phyloP scores from a whole-genome alignment of 2,888 invertebrate genomes.

The Sclerodermus sp. region DNA sequence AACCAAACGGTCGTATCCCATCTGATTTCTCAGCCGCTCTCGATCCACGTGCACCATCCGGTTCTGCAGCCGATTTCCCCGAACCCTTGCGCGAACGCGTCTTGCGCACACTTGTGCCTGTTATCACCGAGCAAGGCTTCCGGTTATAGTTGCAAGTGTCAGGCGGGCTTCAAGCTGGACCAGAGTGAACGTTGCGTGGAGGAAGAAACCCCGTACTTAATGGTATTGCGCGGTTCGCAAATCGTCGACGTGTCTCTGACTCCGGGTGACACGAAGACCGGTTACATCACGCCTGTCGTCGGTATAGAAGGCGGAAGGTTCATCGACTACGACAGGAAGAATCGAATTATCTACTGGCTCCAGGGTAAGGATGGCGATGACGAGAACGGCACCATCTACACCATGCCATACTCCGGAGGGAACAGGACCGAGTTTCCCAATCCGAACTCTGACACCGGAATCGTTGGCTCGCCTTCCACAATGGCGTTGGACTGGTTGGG shows the following conservation, averaged over 20 bases:
- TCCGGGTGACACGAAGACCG: slow-evolving; percentile 74
- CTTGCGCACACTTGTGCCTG: slow-evolving; percentile 90
- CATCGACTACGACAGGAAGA: slow-evolving; percentile 88
- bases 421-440: slow-evolving; percentile 81
- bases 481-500: slow-evolving; percentile 98
- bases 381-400: slow-evolving; percentile 83
- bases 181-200: slow-evolving; percentile 74
- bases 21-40: slow-evolving; percentile 90
- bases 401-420: slow-evolving; percentile 82
- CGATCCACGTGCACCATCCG: slow-evolving; percentile 94
- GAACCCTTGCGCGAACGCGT: slow-evolving; percentile 74
- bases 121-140: slow-evolving; percentile 73
- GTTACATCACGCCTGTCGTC: slow-evolving; percentile 83
- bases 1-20: slow-evolving; percentile 95
- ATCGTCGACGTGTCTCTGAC: slow-evolving; percentile 82
- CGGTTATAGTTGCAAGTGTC: slow-evolving; percentile 88
- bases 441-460: slow-evolving; percentile 68
- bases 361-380: slow-evolving; percentile 73
- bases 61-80: slow-evolving; percentile 82
- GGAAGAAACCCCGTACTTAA: slow-evolving; percentile 85
- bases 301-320: slow-evolving; percentile 86
- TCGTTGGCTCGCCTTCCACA: slow-evolving; percentile 87
- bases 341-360: slow-evolving; percentile 84
- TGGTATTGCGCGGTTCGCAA: slow-evolving; percentile 88
- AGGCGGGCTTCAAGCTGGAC: slow-evolving; percentile 76